Evolutionary conservation across 2,888 invertebrate species (phyloP).

Genomic region (Tethea ocularis): DNA sequence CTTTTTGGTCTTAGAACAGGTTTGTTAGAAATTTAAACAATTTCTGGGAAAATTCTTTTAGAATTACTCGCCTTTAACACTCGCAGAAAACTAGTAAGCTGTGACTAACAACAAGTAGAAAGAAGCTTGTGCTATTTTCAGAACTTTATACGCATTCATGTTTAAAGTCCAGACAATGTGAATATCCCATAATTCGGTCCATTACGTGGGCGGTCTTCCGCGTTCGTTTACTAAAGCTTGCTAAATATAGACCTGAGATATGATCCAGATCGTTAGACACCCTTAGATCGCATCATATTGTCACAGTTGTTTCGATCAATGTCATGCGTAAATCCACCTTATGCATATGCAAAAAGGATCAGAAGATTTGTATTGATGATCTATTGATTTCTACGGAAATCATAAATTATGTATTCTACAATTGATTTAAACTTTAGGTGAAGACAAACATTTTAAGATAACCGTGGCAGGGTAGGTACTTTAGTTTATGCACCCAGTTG

Average conservation of each 20-base stretch:
- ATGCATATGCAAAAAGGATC: conserved; percentile 2
- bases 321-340: conserved; percentile 2
- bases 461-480: too few relatives aligned
- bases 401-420: too few relatives aligned
- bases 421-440: too few relatives aligned
- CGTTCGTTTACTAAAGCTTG: background rate
- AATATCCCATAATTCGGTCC: background rate
- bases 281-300: background rate
- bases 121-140: background rate
- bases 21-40: too few relatives aligned
- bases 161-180: background rate
- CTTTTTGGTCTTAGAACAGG: too few relatives aligned
- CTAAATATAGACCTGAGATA: background rate
- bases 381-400: background rate
- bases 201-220: background rate
- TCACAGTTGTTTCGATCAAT: conserved; percentile 1
- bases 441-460: too few relatives aligned
- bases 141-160: background rate
- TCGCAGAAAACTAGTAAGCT: too few relatives aligned
- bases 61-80: too few relatives aligned
- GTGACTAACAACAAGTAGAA: too few relatives aligned
- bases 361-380: background rate
- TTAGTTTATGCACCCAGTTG: too few relatives aligned
- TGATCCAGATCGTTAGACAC: conserved; percentile 3
- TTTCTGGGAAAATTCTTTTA: too few relatives aligned